A percentile compares a stretch with the other conserved stretches of the same genome.
These are phyloP conservation scores for Calypte anna DNA, from an alignment of 2,113 vertebrate genomes.

Conservation along the genomic window DNA sequence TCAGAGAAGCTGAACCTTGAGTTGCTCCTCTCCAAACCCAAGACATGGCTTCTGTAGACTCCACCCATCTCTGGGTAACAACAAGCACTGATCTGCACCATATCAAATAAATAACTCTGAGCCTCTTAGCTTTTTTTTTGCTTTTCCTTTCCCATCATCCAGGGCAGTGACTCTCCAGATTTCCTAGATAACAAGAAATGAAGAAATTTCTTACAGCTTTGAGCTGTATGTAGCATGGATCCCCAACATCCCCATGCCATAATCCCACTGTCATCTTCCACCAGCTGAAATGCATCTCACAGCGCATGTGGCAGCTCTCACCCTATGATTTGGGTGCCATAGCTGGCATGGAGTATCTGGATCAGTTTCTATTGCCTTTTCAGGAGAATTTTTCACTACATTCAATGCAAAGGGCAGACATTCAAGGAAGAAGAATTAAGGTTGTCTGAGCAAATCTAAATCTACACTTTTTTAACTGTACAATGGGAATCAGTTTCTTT, in stretches of 20 bases:
- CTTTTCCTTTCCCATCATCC: background rate
- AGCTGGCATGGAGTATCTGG: rapidly evolving
- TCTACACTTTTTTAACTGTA: background rate
- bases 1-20: background rate
- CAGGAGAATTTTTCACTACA: background rate
- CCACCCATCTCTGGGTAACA: background rate
- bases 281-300: rapidly evolving
- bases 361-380: background rate
- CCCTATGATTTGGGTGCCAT: background rate
- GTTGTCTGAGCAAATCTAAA: background rate
- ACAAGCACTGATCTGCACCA: background rate
- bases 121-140: background rate
- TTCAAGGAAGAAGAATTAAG: background rate
- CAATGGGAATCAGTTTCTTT: background rate
- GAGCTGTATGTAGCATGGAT: rapidly evolving
- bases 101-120: background rate
- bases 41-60: background rate
- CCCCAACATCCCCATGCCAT: background rate
- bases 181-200: background rate
- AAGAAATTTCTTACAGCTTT: background rate
- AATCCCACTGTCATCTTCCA: background rate
- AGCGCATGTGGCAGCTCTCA: background rate
- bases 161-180: background rate
- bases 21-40: background rate
- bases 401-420: background rate